Percentiles rank a stretch among this genome's conserved stretches.
phyloP scores from a whole-genome alignment of 2,797 vertebrate species.

The Myotis myotis region DNA sequence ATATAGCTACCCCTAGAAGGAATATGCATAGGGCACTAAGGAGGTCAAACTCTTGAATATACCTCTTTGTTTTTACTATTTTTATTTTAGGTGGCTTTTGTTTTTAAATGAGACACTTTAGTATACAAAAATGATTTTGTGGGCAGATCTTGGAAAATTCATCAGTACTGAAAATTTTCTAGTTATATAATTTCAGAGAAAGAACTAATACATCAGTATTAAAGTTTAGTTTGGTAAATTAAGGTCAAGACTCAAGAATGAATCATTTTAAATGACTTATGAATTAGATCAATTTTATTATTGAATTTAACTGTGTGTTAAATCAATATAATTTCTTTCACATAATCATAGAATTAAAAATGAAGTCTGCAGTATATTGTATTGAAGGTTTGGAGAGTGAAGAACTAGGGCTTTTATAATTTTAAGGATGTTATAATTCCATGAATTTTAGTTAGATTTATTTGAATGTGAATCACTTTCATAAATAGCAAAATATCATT shows the following conservation, averaged over 20 bases:
- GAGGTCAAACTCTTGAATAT: neutral
- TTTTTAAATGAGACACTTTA: constrained; percentile 18
- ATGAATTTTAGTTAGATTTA: constrained; percentile 53
- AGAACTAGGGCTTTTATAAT: constrained; percentile 11
- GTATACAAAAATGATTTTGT: neutral
- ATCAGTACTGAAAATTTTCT: neutral
- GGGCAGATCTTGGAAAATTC: constrained; percentile 12
- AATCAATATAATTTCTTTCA: constrained; percentile 40
- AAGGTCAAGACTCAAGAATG: neutral
- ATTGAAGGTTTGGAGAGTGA: constrained; percentile 4
- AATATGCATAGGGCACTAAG: neutral
- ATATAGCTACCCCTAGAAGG: constrained; percentile 9
- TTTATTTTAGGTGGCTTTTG: neutral
- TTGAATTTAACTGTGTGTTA: constrained; percentile 37
- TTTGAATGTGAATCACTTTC: constrained; percentile 37
- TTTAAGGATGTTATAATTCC: neutral
- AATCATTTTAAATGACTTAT: constrained; percentile 43
- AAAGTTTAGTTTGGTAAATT: constrained; percentile 47
- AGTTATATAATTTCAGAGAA: constrained; percentile 30
- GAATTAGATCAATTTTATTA: constrained; percentile 32
- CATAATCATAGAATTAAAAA: neutral
- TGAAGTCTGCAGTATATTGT: neutral
- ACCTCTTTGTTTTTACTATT: neutral
- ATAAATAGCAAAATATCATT: constrained; percentile 23
- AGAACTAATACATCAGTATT: neutral